These are phyloP conservation scores for Numida meleagris DNA, from an alignment of 2,113 vertebrate species.

Conservation along the genomic window DNA sequence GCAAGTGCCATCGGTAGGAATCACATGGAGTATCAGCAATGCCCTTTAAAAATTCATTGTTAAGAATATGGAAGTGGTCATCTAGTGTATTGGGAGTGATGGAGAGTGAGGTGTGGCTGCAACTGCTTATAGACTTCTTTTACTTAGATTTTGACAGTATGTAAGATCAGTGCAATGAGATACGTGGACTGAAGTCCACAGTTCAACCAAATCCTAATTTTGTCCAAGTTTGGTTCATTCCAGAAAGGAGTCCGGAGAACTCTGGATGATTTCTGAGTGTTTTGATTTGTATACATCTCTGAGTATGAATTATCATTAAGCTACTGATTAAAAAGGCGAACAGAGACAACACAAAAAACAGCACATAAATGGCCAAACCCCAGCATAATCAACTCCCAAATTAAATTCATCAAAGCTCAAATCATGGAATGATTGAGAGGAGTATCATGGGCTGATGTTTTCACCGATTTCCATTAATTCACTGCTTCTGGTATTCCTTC, in stretches of 20 bases:
- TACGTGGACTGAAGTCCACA: rapidly evolving
- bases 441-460: background rate
- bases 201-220: background rate
- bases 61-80: background rate
- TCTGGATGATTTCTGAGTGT: background rate
- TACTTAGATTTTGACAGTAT: background rate
- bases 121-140: background rate
- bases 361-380: background rate
- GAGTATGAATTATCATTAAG: background rate
- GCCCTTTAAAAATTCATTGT: background rate
- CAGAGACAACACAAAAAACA: background rate
- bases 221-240: background rate
- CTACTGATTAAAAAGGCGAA: background rate
- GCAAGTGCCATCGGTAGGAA: background rate
- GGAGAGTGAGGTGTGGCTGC: background rate
- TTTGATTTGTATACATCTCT: background rate
- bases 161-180: background rate
- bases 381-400: background rate
- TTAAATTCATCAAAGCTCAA: background rate
- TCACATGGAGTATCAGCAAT: background rate
- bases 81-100: background rate
- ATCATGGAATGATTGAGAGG: background rate
- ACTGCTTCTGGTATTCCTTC: background rate
- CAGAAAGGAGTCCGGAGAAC: background rate
- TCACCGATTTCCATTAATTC: background rate